These are phyloP conservation scores for Clinocottus analis DNA, from an alignment of 2,113 vertebrate genomes.

Conservation along the genomic window DNA sequence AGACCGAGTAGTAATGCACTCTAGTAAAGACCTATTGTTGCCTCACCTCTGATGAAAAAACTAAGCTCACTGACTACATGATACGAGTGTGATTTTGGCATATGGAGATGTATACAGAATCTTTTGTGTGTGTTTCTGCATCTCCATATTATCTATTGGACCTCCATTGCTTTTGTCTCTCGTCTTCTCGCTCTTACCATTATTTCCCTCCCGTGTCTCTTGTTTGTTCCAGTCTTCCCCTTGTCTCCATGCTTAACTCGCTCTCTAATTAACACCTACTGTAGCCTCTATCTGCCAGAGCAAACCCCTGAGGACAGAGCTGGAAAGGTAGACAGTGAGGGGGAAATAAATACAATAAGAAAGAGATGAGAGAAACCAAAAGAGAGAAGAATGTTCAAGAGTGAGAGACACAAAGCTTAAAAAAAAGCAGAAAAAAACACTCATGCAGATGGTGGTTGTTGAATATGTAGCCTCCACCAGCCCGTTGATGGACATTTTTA, in stretches of 20 bases:
- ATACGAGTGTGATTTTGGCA: conserved; percentile 21
- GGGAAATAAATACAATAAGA: conserved; percentile 61
- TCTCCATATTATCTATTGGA: conserved; percentile 35
- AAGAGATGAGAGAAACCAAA: conserved; percentile 42
- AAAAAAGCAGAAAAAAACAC: background rate
- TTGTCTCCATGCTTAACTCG: conserved; percentile 60
- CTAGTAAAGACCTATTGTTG: conserved; percentile 69
- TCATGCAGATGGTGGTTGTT: conserved; percentile 19
- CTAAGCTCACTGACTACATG: conserved; percentile 36
- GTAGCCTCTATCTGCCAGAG: conserved; percentile 60
- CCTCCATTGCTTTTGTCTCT: conserved; percentile 24
- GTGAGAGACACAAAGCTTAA: conserved; percentile 6
- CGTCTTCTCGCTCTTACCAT: conserved; percentile 35
- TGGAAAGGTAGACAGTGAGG: conserved; percentile 47
- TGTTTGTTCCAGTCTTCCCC: conserved; percentile 64
- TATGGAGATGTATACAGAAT: conserved; percentile 21
- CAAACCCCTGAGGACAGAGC: conserved; percentile 65
- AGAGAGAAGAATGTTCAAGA: conserved; percentile 17
- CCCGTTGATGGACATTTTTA: background rate
- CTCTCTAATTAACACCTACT: conserved; percentile 73
- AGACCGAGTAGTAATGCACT: conserved; percentile 57
- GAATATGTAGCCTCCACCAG: conserved; percentile 7
- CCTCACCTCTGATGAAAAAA: conserved; percentile 50
- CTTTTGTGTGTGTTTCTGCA: conserved; percentile 21
- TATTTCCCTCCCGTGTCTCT: conserved; percentile 52